Base-by-base conservation (phyloP, 2,888 invertebrate genomes). In the Pyrochroa serraticornis region DNA sequence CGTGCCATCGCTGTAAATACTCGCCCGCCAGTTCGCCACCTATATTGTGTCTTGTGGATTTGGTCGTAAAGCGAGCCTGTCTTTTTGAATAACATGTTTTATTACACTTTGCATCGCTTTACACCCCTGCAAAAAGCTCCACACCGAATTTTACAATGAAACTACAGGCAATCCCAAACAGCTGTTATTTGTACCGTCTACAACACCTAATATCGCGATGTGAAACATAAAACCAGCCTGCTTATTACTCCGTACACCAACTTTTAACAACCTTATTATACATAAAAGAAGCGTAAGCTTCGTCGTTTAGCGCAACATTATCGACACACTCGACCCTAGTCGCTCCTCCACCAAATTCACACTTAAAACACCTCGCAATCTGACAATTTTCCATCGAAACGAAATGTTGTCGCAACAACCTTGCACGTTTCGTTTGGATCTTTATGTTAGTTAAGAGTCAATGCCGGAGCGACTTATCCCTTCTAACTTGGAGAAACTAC, bases 401-500 rank as follows among this genome's bases (percentile, higher is more conserved):
- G 52, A 42, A 50, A 50, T n/a, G 51, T 51, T 34, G 12, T 22
- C 22, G 22, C 22, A 22, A 5, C 22, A 22, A 22, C 22, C 22
- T 22, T 22, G 22, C 22, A 22, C 22, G 22, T 22, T 22, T 22
- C 22, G 22, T 22, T 22, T 22, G 22, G 22, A 22, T 22, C 22
- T 22, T 22, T 22, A 22, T 22, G 22, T 22, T 22, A 22, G 22
- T 22, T 22, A 22, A 22, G 22, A 22, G 60, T 60, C 60, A 53
- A 63, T 64, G 58, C 56, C 55, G 61, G 66, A 63, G 64, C 70
- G 63, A 69, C 67, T 71, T 68, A 73, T 71, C 71, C 49, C 69
- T 70, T 69, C 72, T 68, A 71, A 75, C 70, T 74, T 76, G 76
- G 76, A 73, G 72, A 77, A 73, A 77, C 77, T 69, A 71, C 77